Evolutionary conservation across 2,797 vertebrate genomes (phyloP).

Genomic region (Rhodeus uyekii): DNA sequence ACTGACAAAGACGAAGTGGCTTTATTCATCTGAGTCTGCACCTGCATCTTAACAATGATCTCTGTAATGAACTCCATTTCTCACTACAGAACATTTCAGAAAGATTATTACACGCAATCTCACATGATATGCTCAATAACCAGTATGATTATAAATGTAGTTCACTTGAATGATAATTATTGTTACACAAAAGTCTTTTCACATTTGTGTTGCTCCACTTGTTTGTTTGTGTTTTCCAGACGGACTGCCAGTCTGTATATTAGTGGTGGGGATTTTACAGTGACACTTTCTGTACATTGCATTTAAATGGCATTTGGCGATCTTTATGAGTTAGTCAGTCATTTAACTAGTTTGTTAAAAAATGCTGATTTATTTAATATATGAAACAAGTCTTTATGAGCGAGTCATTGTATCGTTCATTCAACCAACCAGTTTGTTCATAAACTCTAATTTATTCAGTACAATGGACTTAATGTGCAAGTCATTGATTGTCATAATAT

Average conservation of each 20-base stretch:
- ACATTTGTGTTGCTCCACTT: not conserved
- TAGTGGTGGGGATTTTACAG: not conserved
- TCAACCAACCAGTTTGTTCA: not conserved
- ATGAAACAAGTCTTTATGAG: not conserved
- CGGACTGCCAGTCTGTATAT: not conserved
- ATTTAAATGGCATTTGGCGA: not conserved
- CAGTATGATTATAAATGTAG: not conserved
- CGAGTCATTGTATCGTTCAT: not conserved
- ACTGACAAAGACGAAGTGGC: constrained; percentile 26
- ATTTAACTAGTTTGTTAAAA: not conserved
- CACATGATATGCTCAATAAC: not conserved
- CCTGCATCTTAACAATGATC: constrained; percentile 27
- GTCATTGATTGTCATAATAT: no score
- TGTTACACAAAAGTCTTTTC: not conserved
- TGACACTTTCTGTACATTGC: not conserved
- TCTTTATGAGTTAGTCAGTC: not conserved
- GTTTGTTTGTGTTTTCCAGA: not conserved
- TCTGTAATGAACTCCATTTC: not conserved
- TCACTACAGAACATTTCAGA: not conserved
- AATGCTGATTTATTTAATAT: not conserved
- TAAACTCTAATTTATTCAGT: not conserved
- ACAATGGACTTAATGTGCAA: not conserved
- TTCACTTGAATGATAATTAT: constrained; percentile 5
- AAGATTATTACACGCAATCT: constrained; percentile 4
- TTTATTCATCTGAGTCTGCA: constrained; percentile 37